Base-by-base conservation (phyloP, 2,113 vertebrate genomes). In the Paradoxurus hermaphroditus region DNA sequence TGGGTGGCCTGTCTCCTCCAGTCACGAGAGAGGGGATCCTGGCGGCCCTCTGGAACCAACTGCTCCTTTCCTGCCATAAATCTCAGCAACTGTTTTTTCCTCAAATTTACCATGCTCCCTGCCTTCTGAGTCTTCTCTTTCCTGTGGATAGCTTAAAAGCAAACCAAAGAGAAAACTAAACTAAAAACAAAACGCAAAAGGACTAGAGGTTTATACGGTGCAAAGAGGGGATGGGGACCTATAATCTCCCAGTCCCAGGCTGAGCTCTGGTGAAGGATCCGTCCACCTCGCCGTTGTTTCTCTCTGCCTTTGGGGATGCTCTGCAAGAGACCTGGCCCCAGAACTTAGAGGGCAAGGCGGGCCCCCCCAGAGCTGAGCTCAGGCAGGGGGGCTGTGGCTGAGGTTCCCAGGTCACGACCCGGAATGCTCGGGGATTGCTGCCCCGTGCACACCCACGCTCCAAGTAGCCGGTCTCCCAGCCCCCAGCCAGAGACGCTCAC, bases 61-160 rank as follows among this genome's bases (percentile, higher is more conserved):
- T 67, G 21, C 14, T 88, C 93, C 25, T 49, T 70, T 79, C 67
- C 86, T 83, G 49, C 25, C 44, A 44, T 29, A 79, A 49, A 90
- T 25, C 81, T 78, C 51, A 29, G 78, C 31, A 85, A 34, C 29
- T 75, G 11, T 4, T 25, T 49, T 73, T 67, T 39, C 51, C 31
- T 91, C 72, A 84, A 19, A 72, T 63, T 63, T 70, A 29, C n/a
- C 3, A 70, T 46, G 6, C 31, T 56, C 49, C 34, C 15, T 85
- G 56, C 23, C 62, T n/a, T 63, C 39, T 91, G 70, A 34, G n/a
- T 84, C n/a, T 93, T 34, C 27, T 86, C 14, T 62, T 95, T 97
- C 59, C 10, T 72, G 46, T n/a, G 34, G 83, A 83, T 3, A 70
- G 31, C 72, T 91, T 83, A 46, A n/a, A 85, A 93, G 39, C 44